Evolutionary conservation across 2,113 vertebrate genomes (phyloP).

Genomic region (Cacatua alba): DNA sequence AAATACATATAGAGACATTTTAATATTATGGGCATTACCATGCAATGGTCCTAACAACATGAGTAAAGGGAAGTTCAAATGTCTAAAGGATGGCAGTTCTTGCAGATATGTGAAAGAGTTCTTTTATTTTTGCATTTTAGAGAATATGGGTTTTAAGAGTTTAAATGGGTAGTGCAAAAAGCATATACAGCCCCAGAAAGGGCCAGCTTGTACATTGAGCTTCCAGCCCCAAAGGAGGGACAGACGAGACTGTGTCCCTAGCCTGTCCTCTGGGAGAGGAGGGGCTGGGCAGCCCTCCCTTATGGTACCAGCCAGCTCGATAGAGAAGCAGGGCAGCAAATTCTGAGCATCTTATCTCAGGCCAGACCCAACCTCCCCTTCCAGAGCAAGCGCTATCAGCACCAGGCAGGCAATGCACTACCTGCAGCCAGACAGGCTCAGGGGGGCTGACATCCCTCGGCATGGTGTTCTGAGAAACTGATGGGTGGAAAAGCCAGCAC

Average conservation of each 20-base stretch:
- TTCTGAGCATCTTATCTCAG: neutral
- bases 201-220: neutral
- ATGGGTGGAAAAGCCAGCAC: neutral
- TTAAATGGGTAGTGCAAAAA: neutral
- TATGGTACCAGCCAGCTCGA: fast-evolving
- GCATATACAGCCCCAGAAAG: neutral
- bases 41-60: neutral
- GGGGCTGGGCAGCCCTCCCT: neutral
- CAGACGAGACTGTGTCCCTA: neutral
- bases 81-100: neutral
- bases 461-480: neutral
- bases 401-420: neutral
- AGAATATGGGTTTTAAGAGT: neutral
- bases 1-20: neutral
- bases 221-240: neutral
- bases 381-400: fast-evolving
- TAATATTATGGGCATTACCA: neutral
- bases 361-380: neutral
- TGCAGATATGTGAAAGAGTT: neutral
- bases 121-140: neutral
- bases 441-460: neutral
- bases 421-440: neutral
- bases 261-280: neutral
- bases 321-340: neutral
- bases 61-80: neutral